Conservation (phyloP, 2,797 vertebrate genomes). For the Centroberyx gerrardi region DNA sequence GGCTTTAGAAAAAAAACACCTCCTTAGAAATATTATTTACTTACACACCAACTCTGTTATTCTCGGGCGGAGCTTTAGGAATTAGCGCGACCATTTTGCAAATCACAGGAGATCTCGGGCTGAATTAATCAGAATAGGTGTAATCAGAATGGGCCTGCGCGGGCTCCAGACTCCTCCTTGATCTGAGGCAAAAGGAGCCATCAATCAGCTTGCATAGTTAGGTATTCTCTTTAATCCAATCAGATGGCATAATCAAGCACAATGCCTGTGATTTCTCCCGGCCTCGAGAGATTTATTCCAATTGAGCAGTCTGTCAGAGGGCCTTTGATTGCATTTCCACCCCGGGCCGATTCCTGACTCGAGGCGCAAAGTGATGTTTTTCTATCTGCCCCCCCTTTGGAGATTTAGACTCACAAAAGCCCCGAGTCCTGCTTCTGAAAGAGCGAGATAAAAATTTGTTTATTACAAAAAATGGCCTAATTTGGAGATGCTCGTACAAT, state of each 20-base stretch:
- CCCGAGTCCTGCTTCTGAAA: constrained; percentile 53
- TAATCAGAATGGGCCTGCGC: constrained; percentile 60
- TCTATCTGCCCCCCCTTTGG: constrained; percentile 64
- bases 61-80: constrained; percentile 41
- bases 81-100: constrained; percentile 28
- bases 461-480: constrained; percentile 59
- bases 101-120: constrained; percentile 43
- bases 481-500: constrained; percentile 50
- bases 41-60: constrained; percentile 29
- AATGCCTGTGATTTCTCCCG: constrained; percentile 81
- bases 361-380: constrained; percentile 68
- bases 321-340: constrained; percentile 82
- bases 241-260: constrained; percentile 85
- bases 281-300: constrained; percentile 81
- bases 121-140: constrained; percentile 51
- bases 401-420: constrained; percentile 68
- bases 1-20: not conserved
- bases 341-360: constrained; percentile 71
- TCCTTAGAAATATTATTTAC: constrained; percentile 43
- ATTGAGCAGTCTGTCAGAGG: constrained; percentile 77
- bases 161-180: constrained; percentile 39
- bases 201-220: constrained; percentile 77
- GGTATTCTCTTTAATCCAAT: constrained; percentile 84
- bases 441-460: constrained; percentile 55
- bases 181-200: constrained; percentile 68